Evolutionary conservation across 2,888 invertebrate species (phyloP), one percentile per base, ranked within the genome.

Genomic region (Cheiracanthium punctorium): DNA sequence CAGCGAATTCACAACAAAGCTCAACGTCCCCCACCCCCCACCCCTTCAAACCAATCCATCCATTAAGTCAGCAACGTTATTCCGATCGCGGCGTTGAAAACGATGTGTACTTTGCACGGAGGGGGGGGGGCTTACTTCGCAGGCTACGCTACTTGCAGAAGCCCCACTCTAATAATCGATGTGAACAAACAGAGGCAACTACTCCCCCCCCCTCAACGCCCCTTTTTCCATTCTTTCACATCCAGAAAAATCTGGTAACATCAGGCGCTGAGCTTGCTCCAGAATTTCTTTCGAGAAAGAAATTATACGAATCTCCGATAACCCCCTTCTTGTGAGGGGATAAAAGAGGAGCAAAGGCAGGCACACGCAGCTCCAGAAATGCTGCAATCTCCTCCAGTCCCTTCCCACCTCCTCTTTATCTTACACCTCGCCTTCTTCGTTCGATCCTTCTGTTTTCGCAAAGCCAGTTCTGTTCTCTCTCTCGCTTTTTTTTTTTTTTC

Each of bases 251-350:
- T 58, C 58, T n/a, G 58, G 24, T 24, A 58, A 24, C 58, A 58
- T 58, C 24, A 8, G 1, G 58, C 43, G 17, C 43, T 17, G 1
- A 2, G 14, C 5, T 24, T 58, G n/a, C 58, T 58, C 12, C 24
- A 1, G 58, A 24, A 48, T 24, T 58, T 58, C 58, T 58, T 24
- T 58, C 20, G 58, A 24, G 58, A 24, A 58, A 24, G 58, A 58
- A 58, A 58, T 58, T 58, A 24, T n/a, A n/a, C 58, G 58, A n/a
- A 58, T 24, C 58, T 24, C 58, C 58, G 24, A 58, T 48, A 48
- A 48, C 48, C 48, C 37, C n/a, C 12, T 48, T 48, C 48, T 24
- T 1, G 12, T 24, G 20, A 58, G 24, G n/a, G 24, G 2, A 58
- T 24, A 4, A 58, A 24, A 58, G 58, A 58, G 24, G 12, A 58